phyloP scores from a whole-genome alignment of 2,888 invertebrate species.

The Ochropacha duplaris region DNA sequence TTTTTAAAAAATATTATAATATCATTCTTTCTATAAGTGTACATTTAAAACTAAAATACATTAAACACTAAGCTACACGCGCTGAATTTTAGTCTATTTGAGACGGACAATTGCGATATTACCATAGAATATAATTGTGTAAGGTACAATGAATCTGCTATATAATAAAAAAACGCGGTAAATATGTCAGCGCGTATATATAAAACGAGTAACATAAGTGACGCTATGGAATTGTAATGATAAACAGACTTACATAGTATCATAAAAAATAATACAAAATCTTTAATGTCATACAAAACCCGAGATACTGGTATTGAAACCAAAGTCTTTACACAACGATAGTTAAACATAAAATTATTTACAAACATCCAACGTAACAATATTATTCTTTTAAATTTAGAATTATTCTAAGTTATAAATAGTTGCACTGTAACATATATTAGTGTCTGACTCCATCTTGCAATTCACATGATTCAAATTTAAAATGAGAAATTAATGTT shows the following conservation, averaged over 20 bases:
- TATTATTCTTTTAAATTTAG: constrained; percentile 33
- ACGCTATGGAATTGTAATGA: constrained; percentile 17
- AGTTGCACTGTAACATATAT: neutral
- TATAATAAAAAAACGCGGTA: neutral
- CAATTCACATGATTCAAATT: neutral
- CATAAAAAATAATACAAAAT: constrained; percentile 7
- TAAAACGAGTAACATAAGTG: constrained; percentile 10
- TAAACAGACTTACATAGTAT: neutral
- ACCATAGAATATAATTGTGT: neutral
- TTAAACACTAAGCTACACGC: neutral
- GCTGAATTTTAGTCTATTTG: neutral
- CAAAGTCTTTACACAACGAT: constrained; percentile 75
- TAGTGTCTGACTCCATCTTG: neutral
- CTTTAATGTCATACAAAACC: constrained; percentile 16
- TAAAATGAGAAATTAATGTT: neutral
- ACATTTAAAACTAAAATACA: constrained; percentile 20
- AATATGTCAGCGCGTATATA: constrained; percentile 1
- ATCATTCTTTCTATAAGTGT: constrained; percentile 28
- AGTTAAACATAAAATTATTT: constrained; percentile 51
- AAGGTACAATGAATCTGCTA: neutral
- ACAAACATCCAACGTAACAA: constrained; percentile 66
- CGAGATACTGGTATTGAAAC: constrained; percentile 52
- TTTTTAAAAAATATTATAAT: constrained; percentile 30
- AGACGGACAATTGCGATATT: neutral
- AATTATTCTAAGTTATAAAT: constrained; percentile 25